These are phyloP conservation scores for Bubo bubo DNA, from an alignment of 2,113 vertebrate species.

Conservation along the genomic window DNA sequence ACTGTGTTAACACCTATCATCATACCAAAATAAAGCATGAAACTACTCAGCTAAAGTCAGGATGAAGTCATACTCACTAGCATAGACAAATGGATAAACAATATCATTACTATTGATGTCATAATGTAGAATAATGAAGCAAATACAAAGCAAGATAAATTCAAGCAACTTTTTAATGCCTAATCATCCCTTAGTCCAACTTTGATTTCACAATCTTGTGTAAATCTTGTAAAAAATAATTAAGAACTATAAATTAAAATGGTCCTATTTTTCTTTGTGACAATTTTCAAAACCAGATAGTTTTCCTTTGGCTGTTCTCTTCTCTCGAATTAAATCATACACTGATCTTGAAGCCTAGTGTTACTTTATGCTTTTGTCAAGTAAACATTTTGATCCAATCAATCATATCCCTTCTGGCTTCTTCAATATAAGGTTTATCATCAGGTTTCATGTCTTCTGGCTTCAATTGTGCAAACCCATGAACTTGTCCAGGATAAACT, in stretches of 20 bases:
- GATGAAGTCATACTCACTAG: background rate
- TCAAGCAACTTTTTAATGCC: background rate
- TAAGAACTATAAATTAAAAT: conserved; percentile 27
- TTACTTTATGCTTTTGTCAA: conserved; percentile 52
- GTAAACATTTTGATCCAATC: conserved; percentile 88
- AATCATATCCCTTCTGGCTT: conserved; percentile 86
- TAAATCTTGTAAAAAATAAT: conserved; percentile 8
- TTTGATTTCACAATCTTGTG: background rate
- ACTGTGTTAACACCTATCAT: background rate
- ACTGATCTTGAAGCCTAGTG: background rate
- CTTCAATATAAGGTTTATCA: conserved; percentile 83
- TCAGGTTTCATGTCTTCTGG: conserved; percentile 83
- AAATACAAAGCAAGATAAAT: background rate
- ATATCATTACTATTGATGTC: background rate
- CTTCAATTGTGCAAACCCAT: conserved; percentile 91
- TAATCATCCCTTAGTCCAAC: background rate
- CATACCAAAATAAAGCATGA: background rate
- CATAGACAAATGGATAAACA: background rate
- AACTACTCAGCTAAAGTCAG: background rate
- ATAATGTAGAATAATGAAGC: background rate
- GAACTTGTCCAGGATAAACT: conserved; percentile 89
- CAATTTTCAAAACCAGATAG: background rate
- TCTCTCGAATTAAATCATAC: background rate
- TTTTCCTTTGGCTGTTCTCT: background rate
- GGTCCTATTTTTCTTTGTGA: background rate